Base-by-base conservation (phyloP, 2,113 vertebrate species). In the Colistium nudipinnis region DNA sequence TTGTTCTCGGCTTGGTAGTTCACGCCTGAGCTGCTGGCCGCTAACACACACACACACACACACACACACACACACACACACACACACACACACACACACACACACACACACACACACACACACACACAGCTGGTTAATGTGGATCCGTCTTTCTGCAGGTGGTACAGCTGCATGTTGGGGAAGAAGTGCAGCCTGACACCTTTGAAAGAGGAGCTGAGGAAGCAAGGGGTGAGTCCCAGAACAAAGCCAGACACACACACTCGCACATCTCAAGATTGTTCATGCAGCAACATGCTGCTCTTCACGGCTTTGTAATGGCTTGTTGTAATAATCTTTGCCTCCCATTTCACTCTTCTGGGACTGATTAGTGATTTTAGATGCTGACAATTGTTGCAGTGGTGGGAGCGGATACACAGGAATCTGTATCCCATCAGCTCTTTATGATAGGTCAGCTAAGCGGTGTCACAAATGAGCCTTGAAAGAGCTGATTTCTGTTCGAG, bases 111-210 rank as follows among this genome's bases (percentile, higher is more conserved):
- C 41, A 22, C 56, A 33, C 54, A 7, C 47, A 22, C 33, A 5
- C 19, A 19, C 27, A 33, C 41, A 22, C 56, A 65, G 49, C 63
- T 62, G 49, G 17, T 51, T 87, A 52, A 69, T 56, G 28, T 52
- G 36, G 70, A 43, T 74, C 69, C 56, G 48, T 82, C 27, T 85
- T 72, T 76, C 68, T 84, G 81, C 93, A 99, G 97, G 69, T 99
- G 97, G 97, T 99, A 99, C 87, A 99, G 97, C 83, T 99, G 97
- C 86, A 99, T 99, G 98, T 89, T 99, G 93, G 98, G 98, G 51
- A 99, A 99, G 86, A 99, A 99, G 82, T 99, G 98, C 71, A 99
- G 96, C 87, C 88, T 99, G 90, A 90, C 95, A 24, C 98, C 98
- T 53, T 83, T 99, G 88, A 99, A 99, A 85, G 95, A 98, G 82